A percentile compares a stretch with the other conserved stretches of the same genome.
Evolutionary conservation across 2,113 vertebrate genomes (phyloP).

Genomic region (Neodontobutis hainanensis): DNA sequence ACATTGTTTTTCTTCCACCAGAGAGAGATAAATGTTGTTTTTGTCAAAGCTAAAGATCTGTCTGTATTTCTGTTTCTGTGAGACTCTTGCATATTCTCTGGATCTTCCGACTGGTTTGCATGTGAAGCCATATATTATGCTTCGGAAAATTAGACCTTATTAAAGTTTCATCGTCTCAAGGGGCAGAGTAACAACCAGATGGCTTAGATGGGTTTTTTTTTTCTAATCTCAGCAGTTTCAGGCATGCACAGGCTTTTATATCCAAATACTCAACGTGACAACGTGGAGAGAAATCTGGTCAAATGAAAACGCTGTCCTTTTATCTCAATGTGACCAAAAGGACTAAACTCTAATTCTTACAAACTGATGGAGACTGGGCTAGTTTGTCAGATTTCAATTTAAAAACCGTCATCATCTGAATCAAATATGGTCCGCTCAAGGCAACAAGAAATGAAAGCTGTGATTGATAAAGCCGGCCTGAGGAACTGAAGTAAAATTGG

Average conservation of each 20-base stretch:
- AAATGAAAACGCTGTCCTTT: slow-evolving; percentile 37
- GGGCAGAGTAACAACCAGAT: slow-evolving; percentile 38
- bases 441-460: neutral
- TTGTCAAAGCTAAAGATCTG: too few species aligned
- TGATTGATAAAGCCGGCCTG: neutral
- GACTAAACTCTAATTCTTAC: neutral
- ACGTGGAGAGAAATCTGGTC: slow-evolving; percentile 48
- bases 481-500: neutral
- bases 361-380: slow-evolving; percentile 7
- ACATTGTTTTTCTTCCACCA: slow-evolving; percentile 16
- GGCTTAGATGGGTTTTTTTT: slow-evolving; percentile 12
- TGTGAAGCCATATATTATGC: slow-evolving; percentile 45
- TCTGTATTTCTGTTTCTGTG: too few species aligned
- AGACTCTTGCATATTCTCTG: neutral
- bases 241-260: slow-evolving; percentile 10
- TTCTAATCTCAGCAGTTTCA: slow-evolving; percentile 16
- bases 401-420: slow-evolving; percentile 1
- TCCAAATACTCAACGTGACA: slow-evolving; percentile 46
- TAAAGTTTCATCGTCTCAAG: slow-evolving; percentile 54
- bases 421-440: neutral
- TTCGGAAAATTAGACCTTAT: slow-evolving; percentile 57
- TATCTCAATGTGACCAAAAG: too few species aligned
- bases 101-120: slow-evolving; percentile 1
- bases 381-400: slow-evolving; percentile 6
- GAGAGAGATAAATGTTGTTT: neutral